These are phyloP conservation scores for Volucella inanis DNA, from an alignment of 2,888 invertebrate genomes.

Conservation along the genomic window DNA sequence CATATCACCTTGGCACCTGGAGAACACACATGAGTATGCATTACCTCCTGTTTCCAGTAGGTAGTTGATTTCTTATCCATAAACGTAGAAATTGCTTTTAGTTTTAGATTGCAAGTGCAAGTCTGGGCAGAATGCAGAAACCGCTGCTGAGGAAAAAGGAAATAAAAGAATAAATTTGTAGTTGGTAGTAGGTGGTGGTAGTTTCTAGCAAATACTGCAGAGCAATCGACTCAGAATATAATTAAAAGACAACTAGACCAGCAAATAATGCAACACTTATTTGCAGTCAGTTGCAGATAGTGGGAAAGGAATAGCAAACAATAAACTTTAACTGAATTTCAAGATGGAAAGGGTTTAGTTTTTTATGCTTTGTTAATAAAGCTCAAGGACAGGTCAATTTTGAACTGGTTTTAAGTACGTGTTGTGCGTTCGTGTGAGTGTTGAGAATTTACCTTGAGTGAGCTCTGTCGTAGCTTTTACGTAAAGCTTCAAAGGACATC, in stretches of 20 bases:
- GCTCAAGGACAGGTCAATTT: conserved; percentile 58
- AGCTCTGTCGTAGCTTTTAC: not conserved
- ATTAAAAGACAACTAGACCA: conserved; percentile 63
- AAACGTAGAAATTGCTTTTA: conserved; percentile 28
- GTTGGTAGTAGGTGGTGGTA: conserved; percentile 3
- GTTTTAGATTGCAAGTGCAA: conserved; percentile 31
- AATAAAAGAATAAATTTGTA: not conserved
- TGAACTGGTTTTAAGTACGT: conserved; percentile 26
- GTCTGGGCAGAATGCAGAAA: conserved; percentile 41
- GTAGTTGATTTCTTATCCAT: conserved; percentile 37
- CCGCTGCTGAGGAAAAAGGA: not conserved
- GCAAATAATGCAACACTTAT: conserved; percentile 51
- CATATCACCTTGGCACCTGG: conserved; percentile 64
- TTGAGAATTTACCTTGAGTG: conserved; percentile 21
- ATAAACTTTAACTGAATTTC: conserved; percentile 62
- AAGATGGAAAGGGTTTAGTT: conserved; percentile 34
- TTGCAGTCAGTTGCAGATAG: conserved; percentile 4
- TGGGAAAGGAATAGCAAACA: conserved; percentile 36
- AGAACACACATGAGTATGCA: conserved; percentile 23
- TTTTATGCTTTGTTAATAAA: conserved; percentile 34
- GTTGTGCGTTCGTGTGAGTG: not conserved
- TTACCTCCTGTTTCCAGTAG: not conserved
- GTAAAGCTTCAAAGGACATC: conserved; percentile 50
- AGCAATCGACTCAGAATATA: conserved; percentile 61
- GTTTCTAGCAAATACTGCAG: conserved; percentile 47